phyloP scores from a whole-genome alignment of 2,888 invertebrate genomes.

The Lydus trimaculatus region DNA sequence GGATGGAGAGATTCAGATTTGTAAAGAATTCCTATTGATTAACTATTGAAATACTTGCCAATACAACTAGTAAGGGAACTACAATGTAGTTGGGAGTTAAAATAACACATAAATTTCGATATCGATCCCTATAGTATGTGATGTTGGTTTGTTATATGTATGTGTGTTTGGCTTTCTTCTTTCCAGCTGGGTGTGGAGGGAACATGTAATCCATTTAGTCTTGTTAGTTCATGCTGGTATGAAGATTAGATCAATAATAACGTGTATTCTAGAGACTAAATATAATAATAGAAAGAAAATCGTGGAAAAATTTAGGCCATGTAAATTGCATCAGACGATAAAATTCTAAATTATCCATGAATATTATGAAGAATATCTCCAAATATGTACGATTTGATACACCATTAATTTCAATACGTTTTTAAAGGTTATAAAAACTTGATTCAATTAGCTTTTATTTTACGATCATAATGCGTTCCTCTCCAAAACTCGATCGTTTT shows the following conservation, averaged over 20 bases:
- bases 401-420: constrained; percentile 7
- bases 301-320: neutral
- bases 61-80: neutral
- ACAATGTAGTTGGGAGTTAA: neutral
- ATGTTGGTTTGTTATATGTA: neutral
- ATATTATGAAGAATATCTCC: neutral
- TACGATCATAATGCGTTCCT: constrained; percentile 1
- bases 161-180: constrained; percentile 1
- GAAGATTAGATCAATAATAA: constrained; percentile 37
- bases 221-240: constrained; percentile 38
- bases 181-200: constrained; percentile 31
- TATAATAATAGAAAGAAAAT: neutral
- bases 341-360: constrained; percentile 11
- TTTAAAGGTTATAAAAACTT: constrained; percentile 3
- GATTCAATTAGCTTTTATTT: constrained; percentile 11
- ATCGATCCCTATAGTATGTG: neutral
- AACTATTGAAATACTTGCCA: neutral
- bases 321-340: constrained; percentile 1
- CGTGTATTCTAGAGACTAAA: neutral
- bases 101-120: neutral
- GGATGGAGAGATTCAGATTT: neutral
- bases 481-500: constrained; percentile 5
- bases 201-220: constrained; percentile 37
- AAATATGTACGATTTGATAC: neutral
- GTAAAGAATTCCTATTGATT: no score